Evolutionary conservation across 2,797 vertebrate genomes (phyloP).

Genomic region (Malacoraja senta): DNA sequence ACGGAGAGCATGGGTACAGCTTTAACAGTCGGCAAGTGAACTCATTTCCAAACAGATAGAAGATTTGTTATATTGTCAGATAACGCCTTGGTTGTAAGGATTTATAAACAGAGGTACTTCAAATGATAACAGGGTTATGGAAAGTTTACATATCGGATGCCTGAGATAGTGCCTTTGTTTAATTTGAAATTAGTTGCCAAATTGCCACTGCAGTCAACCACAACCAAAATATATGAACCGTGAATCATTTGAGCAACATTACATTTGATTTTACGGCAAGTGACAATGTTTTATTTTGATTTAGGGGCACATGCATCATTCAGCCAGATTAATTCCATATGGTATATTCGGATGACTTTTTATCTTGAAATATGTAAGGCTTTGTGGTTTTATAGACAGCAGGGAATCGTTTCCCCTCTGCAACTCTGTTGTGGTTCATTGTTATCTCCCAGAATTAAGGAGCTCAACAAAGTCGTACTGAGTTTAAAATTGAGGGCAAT

Average conservation of each 20-base stretch:
- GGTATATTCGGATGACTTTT: not conserved
- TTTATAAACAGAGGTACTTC: not conserved
- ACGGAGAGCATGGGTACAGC: not conserved
- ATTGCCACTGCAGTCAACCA: not conserved
- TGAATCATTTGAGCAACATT: constrained; percentile 9
- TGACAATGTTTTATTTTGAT: not conserved
- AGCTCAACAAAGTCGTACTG: not conserved
- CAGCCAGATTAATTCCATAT: not conserved
- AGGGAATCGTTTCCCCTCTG: not conserved
- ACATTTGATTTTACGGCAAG: not conserved
- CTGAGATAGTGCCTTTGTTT: not conserved
- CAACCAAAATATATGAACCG: not conserved
- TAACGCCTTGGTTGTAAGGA: not conserved
- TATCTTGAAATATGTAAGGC: not conserved
- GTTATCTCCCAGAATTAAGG: not conserved
- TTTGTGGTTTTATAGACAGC: constrained; percentile 2
- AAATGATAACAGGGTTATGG: not conserved
- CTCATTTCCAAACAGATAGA: not conserved
- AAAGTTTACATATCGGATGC: not conserved
- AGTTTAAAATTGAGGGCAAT: not conserved
- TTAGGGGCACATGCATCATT: not conserved
- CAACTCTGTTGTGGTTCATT: not conserved
- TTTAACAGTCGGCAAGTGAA: not conserved
- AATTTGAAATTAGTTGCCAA: not conserved
- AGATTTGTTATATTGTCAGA: not conserved